Conservation (phyloP, 2,888 invertebrate genomes). For the Mythimna vitellina region DNA sequence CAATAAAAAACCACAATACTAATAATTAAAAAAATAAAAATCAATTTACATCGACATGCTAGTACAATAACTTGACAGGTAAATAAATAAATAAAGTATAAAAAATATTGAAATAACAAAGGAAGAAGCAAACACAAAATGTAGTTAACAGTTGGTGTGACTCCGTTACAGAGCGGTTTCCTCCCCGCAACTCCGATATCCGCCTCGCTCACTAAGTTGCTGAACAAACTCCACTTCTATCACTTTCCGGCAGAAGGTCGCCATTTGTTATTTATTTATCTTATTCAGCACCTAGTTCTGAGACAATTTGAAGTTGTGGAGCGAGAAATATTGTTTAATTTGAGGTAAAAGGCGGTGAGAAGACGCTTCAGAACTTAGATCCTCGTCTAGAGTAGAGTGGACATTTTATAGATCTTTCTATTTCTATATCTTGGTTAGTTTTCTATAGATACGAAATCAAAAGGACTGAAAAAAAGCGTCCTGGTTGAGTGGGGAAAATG, state of each 20-base stretch:
- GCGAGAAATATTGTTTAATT: conserved; percentile 19
- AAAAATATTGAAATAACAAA: conserved; percentile 11
- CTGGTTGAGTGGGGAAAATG: background rate
- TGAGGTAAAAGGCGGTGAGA: background rate
- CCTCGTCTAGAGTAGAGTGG: too few relatives aligned
- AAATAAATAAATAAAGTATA: too few relatives aligned
- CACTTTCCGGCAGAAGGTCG: conserved; percentile 53
- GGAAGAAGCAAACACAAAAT: conserved; percentile 57
- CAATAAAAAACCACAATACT: too few relatives aligned
- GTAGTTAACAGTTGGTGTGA: conserved; percentile 65
- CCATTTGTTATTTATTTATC: conserved; percentile 64
- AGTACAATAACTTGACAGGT: too few relatives aligned
- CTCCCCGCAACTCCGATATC: conserved; percentile 63
- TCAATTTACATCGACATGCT: too few relatives aligned
- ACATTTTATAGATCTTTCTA: background rate
- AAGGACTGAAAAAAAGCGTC: background rate
- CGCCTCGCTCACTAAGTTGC: conserved; percentile 61
- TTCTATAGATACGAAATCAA: background rate
- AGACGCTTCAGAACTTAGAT: background rate
- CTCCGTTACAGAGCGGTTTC: conserved; percentile 63
- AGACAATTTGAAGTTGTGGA: conserved; percentile 16
- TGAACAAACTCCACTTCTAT: conserved; percentile 57
- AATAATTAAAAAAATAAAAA: too few relatives aligned
- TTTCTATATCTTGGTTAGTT: background rate
- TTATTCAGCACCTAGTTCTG: conserved; percentile 36